These are phyloP conservation scores for Tadarida brasiliensis DNA, from an alignment of 2,797 vertebrate species.

Conservation along the genomic window DNA sequence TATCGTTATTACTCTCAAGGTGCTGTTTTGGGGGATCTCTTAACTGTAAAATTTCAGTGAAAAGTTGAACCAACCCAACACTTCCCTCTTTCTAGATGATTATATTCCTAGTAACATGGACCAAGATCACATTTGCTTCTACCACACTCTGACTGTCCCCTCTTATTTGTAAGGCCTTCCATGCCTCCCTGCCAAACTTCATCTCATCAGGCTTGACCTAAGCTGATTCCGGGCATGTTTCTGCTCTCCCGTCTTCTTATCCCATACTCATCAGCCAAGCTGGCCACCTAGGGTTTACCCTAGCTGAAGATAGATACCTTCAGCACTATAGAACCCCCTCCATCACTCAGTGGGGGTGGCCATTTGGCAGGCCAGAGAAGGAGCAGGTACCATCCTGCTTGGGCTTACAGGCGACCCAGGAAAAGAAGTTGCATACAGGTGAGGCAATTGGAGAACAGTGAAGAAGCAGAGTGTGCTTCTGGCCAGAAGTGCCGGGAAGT, in stretches of 20 bases:
- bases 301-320: not conserved
- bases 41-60: not conserved
- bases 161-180: not conserved
- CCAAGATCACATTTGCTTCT: not conserved
- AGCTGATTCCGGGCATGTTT: not conserved
- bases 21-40: not conserved
- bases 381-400: not conserved
- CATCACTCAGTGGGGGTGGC: not conserved
- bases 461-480: not conserved
- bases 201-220: not conserved
- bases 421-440: not conserved
- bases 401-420: not conserved
- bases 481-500: conserved; percentile 26
- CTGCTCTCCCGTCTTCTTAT: not conserved
- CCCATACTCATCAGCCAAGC: not conserved
- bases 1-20: not conserved
- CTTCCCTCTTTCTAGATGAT: not conserved
- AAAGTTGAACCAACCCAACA: not conserved
- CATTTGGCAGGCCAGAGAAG: not conserved
- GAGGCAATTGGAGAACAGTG: not conserved
- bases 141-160: not conserved
- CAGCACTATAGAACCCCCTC: not conserved
- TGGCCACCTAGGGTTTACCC: not conserved
- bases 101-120: not conserved
- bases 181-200: not conserved